Evolutionary conservation across 2,113 vertebrate species (phyloP).

Genomic region (Struthio camelus): DNA sequence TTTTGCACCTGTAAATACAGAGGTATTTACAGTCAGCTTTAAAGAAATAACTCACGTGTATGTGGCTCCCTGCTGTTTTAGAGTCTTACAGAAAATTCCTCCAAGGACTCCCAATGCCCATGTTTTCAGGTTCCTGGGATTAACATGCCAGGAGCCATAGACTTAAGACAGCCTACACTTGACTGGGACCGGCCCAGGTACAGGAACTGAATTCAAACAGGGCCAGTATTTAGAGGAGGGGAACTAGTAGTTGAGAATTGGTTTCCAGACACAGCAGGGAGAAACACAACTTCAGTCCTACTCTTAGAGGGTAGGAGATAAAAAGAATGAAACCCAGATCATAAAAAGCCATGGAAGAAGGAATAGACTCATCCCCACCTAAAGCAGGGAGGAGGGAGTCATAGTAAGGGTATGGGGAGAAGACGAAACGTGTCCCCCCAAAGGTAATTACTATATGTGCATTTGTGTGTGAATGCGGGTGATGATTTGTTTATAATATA

Average conservation of each 20-base stretch:
- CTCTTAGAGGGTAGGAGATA: not conserved
- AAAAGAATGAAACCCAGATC: not conserved
- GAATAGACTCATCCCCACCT: not conserved
- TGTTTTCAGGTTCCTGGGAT: not conserved
- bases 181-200: not conserved
- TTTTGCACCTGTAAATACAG: not conserved
- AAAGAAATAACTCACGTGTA: not conserved
- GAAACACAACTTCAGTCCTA: not conserved
- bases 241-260: not conserved
- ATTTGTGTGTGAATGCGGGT: conserved; percentile 15
- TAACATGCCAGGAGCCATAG: not conserved
- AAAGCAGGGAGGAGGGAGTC: not conserved
- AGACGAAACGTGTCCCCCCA: not conserved
- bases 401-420: not conserved
- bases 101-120: not conserved
- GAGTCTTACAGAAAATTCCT: not conserved
- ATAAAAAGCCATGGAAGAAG: not conserved
- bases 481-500: not conserved
- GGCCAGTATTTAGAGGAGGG: not conserved
- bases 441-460: not conserved
- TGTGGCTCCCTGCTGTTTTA: not conserved
- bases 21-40: not conserved
- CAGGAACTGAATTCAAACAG: not conserved
- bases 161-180: not conserved
- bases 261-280: not conserved